Evolutionary conservation across 2,797 vertebrate species (phyloP), one percentile per base, ranked within the genome.

Genomic region (Epinephelus coioides): DNA sequence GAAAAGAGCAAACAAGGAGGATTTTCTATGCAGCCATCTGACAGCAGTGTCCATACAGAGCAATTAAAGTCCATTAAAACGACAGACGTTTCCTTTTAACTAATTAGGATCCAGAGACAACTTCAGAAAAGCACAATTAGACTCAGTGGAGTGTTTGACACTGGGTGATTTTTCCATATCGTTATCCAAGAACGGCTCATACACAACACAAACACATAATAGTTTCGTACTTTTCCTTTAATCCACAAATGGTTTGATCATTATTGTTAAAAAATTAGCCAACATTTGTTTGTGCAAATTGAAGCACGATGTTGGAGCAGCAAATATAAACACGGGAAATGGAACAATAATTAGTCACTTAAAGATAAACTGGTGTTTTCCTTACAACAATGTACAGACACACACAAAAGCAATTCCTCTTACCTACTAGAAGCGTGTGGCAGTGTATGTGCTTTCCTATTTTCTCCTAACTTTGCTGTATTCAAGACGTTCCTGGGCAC

Each of bases 71-170:
- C 72, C 61, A 77, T 71, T 1, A 69, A 78, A 62, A 78, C 50
- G 55, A 57, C 68, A 75, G 15, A 73, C 71, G 27, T 61, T 83
- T 69, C 15, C 19, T 56, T 73, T 74, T 25, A 53, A 74, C 82
- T 88, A 88, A 92, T 90, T 84, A 81, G 84, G 60, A 73, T n/a
- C 46, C 4, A 8, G 23, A 78, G 44, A 56, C 56, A 61, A 78
- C 34, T 55, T 80, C 19, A 76, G 57, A 44, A 79, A 69, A 69
- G 49, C 40, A 23, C 46, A 60, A 51, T 56, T 59, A 71, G 64
- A 76, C 67, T 73, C 66, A 23, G 56, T 1, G 55, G 80, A 81
- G 63, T 66, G 47, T 80, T 60, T 72, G 69, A 76, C 61, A 79
- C 30, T 0, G 6, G 17, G 47, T 12, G 38, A 49, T 73, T 40